These are phyloP conservation scores for Aurelia sp. DNA, from an alignment of 30 jellyfish, hydroid and myxozoan genomes.

Conservation along the genomic window DNA sequence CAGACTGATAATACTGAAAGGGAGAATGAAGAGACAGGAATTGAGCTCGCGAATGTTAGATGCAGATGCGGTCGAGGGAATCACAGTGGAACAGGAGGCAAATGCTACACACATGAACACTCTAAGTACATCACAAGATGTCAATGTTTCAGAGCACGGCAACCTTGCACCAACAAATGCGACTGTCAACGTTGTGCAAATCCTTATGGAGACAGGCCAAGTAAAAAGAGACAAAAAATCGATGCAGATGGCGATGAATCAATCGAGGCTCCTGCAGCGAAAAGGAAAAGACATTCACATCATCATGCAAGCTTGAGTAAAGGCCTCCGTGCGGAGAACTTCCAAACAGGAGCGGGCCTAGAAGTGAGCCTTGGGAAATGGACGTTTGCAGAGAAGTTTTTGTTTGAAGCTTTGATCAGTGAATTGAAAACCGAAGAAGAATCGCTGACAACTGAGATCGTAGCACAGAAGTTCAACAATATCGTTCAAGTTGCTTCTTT, in stretches of 20 bases:
- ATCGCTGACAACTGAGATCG: slow-evolving; percentile 84
- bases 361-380: slow-evolving; percentile 86
- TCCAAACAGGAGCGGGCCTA: slow-evolving; percentile 74
- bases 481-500: slow-evolving; percentile 77
- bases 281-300: slow-evolving; percentile 86
- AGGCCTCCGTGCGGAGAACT: slow-evolving; percentile 72
- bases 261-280: slow-evolving; percentile 32
- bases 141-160: slow-evolving; percentile 82
- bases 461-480: slow-evolving; percentile 77
- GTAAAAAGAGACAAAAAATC: slow-evolving; percentile 27
- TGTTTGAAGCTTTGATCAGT: slow-evolving; percentile 90
- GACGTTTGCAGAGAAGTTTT: slow-evolving; percentile 82
- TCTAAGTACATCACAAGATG: slow-evolving; percentile 90
- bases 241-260: neutral
- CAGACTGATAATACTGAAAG: slow-evolving; percentile 13
- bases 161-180: slow-evolving; percentile 79
- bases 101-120: slow-evolving; percentile 82
- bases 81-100: slow-evolving; percentile 68
- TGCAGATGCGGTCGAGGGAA: slow-evolving; percentile 97
- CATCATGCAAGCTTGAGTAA: slow-evolving; percentile 69
- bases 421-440: slow-evolving; percentile 92
- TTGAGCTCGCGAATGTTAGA: slow-evolving; percentile 43
- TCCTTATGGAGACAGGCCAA: slow-evolving; percentile 89
- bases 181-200: slow-evolving; percentile 87
- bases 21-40: neutral